A percentile compares a stretch with the other conserved stretches of the same genome.
phyloP scores from a whole-genome alignment of 2,797 vertebrate genomes.

The Meriones psammophilus region DNA sequence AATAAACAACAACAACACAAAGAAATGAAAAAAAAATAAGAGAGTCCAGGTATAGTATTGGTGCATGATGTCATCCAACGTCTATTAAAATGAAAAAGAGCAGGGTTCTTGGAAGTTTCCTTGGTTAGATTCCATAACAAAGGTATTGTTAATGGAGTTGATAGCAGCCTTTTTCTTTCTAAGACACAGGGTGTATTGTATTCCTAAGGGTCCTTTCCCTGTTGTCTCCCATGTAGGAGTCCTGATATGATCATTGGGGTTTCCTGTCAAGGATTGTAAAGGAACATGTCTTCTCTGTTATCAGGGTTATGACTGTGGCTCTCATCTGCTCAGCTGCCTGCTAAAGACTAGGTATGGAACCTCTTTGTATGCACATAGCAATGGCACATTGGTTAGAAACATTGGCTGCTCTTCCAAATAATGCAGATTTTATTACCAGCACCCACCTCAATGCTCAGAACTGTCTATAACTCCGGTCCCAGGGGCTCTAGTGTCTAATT shows the following conservation, averaged over 20 bases:
- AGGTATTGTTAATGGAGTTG: neutral
- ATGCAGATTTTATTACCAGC: neutral
- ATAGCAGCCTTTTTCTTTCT: neutral
- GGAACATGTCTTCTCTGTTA: neutral
- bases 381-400: neutral
- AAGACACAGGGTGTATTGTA: neutral
- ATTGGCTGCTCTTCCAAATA: neutral
- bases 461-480: neutral
- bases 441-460: neutral
- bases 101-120: neutral
- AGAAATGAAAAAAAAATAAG: no score
- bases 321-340: neutral
- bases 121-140: neutral
- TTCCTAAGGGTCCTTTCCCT: neutral
- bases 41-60: neutral
- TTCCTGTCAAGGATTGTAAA: neutral
- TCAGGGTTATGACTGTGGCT: neutral
- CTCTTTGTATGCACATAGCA: neutral
- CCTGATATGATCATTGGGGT: neutral
- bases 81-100: neutral
- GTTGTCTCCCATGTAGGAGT: neutral
- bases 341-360: neutral
- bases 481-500: neutral
- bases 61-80: neutral
- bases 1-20: no score